Evolutionary conservation across 2,797 vertebrate genomes (phyloP), one percentile per base, ranked within the genome.

Genomic region (Epinephelus coioides): DNA sequence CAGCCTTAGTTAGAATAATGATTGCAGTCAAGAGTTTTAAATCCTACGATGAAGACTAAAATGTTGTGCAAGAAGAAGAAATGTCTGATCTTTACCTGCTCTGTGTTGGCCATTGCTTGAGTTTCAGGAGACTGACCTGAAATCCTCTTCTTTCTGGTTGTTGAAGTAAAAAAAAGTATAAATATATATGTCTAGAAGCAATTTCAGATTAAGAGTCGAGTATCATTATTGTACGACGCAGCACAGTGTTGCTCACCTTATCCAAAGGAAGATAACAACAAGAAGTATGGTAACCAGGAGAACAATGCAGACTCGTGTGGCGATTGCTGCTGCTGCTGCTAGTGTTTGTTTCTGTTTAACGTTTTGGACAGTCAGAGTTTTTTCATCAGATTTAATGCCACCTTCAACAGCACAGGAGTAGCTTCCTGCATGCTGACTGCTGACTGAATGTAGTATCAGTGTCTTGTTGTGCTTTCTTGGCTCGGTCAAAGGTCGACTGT

Each of bases 341-440:
- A 2, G 4, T 6, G 1, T 17, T 9, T 15, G 23, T 55, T 15
- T 27, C 6, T 13, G 0, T 27, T 27, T 25, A 10, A 46, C 23
- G 10, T 34, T n/a, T n/a, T n/a, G n/a, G n/a, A n/a, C n/a, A n/a
- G n/a, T n/a, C n/a, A n/a, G n/a, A n/a, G 10, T 34, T n/a, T 34
- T 11, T 8, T 47, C 50, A 5, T 3, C 14, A 1, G 60, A 73
- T 7, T 0, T 15, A 19, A 49, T 17, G 63, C 30, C 6, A 6
- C 6, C 34, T 12, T 1, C 17, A n/a, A 78, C 61, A 17, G 30
- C 34, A 27, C 78, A 84, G 13, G 60, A 70, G 55, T 84, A 84
- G 59, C 38, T 73, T 50, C 77, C 72, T 21, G 64, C 47, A 69
- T 76, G 40, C 23, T 25, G 11, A 19, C 3, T 4, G 59, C 57